These are phyloP conservation scores for Rhagoletis pomonella DNA, from an alignment of 1,140 invertebrate species.

Conservation along the genomic window DNA sequence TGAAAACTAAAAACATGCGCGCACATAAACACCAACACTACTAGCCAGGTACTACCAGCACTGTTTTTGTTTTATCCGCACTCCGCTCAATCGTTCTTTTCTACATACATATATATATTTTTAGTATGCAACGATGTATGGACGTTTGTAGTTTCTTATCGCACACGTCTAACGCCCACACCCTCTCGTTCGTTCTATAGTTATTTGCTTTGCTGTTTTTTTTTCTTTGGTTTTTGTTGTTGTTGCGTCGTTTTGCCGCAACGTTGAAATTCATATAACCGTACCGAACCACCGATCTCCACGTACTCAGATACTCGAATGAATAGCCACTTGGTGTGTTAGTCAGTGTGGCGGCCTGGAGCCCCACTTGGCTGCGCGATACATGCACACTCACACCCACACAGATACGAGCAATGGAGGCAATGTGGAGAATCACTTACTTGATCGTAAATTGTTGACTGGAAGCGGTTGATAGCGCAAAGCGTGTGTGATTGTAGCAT, in stretches of 20 bases:
- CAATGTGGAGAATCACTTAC: background rate
- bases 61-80: background rate
- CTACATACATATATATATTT: background rate
- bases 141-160: constrained; percentile 19
- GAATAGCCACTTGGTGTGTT: background rate
- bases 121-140: too few relatives aligned
- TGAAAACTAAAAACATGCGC: background rate
- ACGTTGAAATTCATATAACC: background rate
- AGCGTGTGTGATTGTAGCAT: background rate
- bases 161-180: constrained; percentile 29
- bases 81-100: background rate
- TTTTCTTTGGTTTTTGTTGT: background rate
- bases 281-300: constrained; percentile 17
- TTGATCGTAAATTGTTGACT: constrained; percentile 44
- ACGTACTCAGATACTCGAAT: constrained; percentile 44
- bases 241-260: constrained; percentile 3
- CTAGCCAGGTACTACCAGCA: background rate
- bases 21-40: background rate
- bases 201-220: background rate
- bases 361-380: background rate
- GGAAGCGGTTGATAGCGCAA: constrained; percentile 6
- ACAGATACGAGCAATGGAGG: background rate
- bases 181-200: background rate
- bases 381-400: background rate
- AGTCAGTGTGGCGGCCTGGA: constrained; percentile 45